Evolutionary conservation across 2,113 vertebrate species (phyloP), one percentile per base, ranked within the genome.

Genomic region (Apodemus sylvaticus): DNA sequence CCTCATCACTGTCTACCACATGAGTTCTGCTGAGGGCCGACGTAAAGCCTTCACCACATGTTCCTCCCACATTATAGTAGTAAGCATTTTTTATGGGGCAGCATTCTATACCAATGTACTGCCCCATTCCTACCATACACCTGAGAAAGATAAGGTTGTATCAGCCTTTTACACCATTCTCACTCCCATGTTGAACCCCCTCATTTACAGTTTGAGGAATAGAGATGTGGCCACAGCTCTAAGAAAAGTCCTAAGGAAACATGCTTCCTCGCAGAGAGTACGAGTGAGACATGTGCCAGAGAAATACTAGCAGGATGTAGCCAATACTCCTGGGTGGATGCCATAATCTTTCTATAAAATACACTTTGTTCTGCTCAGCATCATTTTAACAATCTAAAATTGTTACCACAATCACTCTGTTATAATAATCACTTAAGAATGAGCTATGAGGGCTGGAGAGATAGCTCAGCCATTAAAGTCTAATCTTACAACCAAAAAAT

Each of bases 171-270:
- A 97, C 45, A 97, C 94, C 29, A 95, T 97, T 31, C 94, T 97
- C 77, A 96, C 91, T 1, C 93, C 93, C 55, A 94, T 97, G 97
- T 58, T 97, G 29, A 97, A 96, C 62, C 91, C 89, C 0, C 68
- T 97, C 39, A 96, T 97, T 45, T 97, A 97, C 58, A 97, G 94
- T 20, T 48, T 97, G 62, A 87, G 95, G 17, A 97, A 97, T 13
- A 96, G 89, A 86, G 94, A 97, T 3, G 93, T 96, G 51, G 58
- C 70, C 0, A 48, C 51, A 1, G 96, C 96, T 92, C 51, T 97
- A 1, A 93, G 82, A 7, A 96, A 68, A 42, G 26, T 34, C 1
- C 34, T 96, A 1, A 39, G 87, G 4, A 94, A 73, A 45, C n/a
- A 66, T 0, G 0, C 7, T 3, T 79, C 7, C 60, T 90, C 62